Evolutionary conservation across 2,888 invertebrate genomes (phyloP), one percentile per base, ranked within the genome.

Genomic region (Aporophyla lueneburgensis): DNA sequence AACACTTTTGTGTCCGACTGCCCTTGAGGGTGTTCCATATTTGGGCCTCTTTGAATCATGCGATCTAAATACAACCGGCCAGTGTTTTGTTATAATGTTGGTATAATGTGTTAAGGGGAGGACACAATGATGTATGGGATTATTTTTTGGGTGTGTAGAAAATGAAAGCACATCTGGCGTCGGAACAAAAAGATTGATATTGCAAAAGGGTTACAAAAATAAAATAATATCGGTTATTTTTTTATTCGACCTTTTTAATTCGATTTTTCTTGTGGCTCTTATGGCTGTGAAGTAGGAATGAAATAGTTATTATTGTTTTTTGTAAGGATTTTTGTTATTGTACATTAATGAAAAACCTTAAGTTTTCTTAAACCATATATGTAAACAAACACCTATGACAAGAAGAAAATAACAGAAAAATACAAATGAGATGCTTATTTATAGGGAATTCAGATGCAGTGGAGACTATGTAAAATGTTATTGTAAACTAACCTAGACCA

Each of bases 11-110:
- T 82, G 53, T 51, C 3, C 68, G 54, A 73, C 43, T 88, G 88
- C 83, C 88, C 88, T 88, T 88, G 88, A 81, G 78, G 67, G 78
- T 79, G 84, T 80, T 77, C 87, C 85, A 81, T 88, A 87, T 88
- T 80, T 81, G 88, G 87, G 78, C 74, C 71, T 86, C 81, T 81
- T 87, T 84, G 85, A 86, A 85, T 85, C 87, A 88, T 78, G 14
- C 58, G 71, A 24, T 84, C 76, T 79, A 56, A 65, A 70, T 81
- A 87, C 71, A 80, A 79, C 68, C n/a, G 59, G 63, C 27, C 62
- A 76, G 80, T 79, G 68, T 69, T 73, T 74, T 81, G 66, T 83
- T 72, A 71, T 62, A 43, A 81, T 71, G 56, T 82, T 69, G 46
- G 58, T 71, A 72, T 40, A 40, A 6, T 24, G 12, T 69, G 40